Evolutionary conservation across 2,113 vertebrate species (phyloP), one percentile per base, ranked within the genome.

Genomic region (Strix uralensis): DNA sequence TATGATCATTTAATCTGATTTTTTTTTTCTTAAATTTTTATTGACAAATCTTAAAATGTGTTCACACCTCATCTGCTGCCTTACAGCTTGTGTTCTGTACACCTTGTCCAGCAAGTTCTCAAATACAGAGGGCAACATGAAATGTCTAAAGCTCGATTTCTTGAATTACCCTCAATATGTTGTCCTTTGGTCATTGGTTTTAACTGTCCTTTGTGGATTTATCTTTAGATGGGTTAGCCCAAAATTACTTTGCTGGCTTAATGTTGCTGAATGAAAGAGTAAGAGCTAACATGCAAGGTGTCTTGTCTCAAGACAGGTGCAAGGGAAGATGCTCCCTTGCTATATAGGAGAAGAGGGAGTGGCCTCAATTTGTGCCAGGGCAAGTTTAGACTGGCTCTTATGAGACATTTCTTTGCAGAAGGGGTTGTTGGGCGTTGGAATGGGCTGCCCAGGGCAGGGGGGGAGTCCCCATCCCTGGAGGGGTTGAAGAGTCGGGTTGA

Each of bases 1-100:
- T 18, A 15, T 5, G 15, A 15, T 79, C 3, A 5, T 40, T 90
- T 79, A 29, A 34, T 70, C 30, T 65, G 23, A 27, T 15, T 11
- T n/a, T 19, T 36, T 46, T 81, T 42, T 38, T n/a, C 19, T 25
- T 29, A 29, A 12, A 10, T 47, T 63, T 66, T 29, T 30, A 25
- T 18, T 80, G 22, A 3, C 15, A 55, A 29, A 20, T 66, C 27
- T 29, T 25, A 22, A 55, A 71, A 54, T 1, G 0, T 15, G 2
- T 44, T 42, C 32, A 55, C 17, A 30, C 10, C 14, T 81, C 1
- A 0, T 38, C 7, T 54, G 23, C 32, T 58, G 5, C 69, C 30
- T 22, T 15, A 13, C 10, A 8, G 11, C 7, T 2, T 2, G 0
- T 58, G 4, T 42, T 66, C 17, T 65, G 5, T 49, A 6, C 22